Evolutionary conservation across 2,113 vertebrate species (phyloP), one percentile per base, ranked within the genome.

Genomic region (Tapirus terrestris): DNA sequence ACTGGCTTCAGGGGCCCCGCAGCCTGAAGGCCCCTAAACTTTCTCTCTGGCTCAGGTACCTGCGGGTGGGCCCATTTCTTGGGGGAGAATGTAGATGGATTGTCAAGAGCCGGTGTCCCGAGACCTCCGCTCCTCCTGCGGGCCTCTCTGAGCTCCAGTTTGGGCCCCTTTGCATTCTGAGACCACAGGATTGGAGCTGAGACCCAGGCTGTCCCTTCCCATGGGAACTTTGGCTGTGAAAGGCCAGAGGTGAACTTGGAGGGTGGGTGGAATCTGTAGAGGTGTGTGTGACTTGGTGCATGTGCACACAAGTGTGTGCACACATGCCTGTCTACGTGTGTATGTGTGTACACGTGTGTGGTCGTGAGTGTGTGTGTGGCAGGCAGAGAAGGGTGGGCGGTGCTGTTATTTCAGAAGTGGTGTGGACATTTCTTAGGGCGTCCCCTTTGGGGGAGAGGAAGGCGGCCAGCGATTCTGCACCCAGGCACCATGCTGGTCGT

Each of bases 381-480:
- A 14, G 85, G 2, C 51, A 60, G 58, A 81, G 27, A 51, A 60
- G 79, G 23, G 27, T 9, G 33, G 33, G n/a, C 63, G 65, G 29
- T 0, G 60, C n/a, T 68, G 61, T 36, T 29, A 3, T 36, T 56
- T 20, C 48, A 8, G 36, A 17, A 20, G 21, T 4, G 23, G 8
- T 2, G 33, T 33, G 29, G 58, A 43, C 27, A 0, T 20, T 63
- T 23, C 27, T 58, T 12, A 45, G 33, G 33, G 36, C 3, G 10
- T 13, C 61, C 25, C 1, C 82, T 72, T 8, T 4, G n/a, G 13
- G 53, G 77, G 27, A 6, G 20, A 3, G 1, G 53, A 25, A n/a
- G 60, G 16, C 18, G 2, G 61, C 11, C 29, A 0, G 36, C 9
- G 5, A 21, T 6, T 7, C 45, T 9, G 1, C 0, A 0, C 27